phyloP scores from a whole-genome alignment of 2,113 vertebrate species.

The Atherinomorus stipes region DNA sequence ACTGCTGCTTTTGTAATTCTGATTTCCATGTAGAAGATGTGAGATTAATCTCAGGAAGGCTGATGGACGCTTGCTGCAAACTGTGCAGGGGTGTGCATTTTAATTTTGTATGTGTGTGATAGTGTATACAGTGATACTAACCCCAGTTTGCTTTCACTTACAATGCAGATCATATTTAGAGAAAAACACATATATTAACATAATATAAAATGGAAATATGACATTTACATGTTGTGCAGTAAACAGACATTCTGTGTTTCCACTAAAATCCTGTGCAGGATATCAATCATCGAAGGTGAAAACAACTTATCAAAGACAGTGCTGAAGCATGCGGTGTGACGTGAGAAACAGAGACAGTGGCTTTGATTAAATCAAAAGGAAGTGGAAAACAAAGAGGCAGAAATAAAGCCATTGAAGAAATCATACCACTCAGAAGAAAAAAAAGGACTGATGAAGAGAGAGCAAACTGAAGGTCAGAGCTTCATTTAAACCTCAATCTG shows the following conservation, averaged over 20 bases:
- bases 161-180: not conserved
- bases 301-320: constrained; percentile 1
- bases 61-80: constrained; percentile 8
- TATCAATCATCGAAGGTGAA: not conserved
- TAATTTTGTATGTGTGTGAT: not conserved
- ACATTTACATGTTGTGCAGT: not conserved
- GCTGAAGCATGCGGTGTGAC: constrained; percentile 4
- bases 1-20: constrained; percentile 8
- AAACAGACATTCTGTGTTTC: not conserved
- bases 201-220: not conserved
- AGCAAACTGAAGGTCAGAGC: constrained; percentile 62
- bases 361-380: constrained; percentile 57
- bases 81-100: constrained; percentile 6
- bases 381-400: constrained; percentile 5
- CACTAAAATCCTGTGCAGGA: not conserved
- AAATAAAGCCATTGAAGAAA: constrained; percentile 42
- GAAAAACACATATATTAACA: not conserved
- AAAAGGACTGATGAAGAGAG: constrained; percentile 55
- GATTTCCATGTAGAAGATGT: constrained; percentile 28
- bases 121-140: too few species aligned
- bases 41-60: constrained; percentile 8
- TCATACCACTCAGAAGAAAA: constrained; percentile 50
- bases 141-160: not conserved
- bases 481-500: constrained; percentile 55
- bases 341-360: constrained; percentile 31